These are phyloP conservation scores for Odontocolon sp. DNA, from an alignment of 2,888 invertebrate genomes.

Conservation along the genomic window DNA sequence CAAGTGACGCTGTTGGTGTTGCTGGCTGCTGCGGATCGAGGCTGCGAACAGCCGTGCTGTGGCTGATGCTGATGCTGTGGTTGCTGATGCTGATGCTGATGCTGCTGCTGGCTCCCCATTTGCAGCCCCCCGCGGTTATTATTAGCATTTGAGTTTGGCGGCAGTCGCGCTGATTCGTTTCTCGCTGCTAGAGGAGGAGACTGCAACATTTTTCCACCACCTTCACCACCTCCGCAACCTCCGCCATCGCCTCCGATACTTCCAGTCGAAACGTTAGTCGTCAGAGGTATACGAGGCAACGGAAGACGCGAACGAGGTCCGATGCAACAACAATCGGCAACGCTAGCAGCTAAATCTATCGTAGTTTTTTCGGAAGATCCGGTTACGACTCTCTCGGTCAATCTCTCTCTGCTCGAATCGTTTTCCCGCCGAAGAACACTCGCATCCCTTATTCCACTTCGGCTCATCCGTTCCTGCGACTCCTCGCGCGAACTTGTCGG, in stretches of 20 bases:
- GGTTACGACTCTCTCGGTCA: conserved; percentile 66
- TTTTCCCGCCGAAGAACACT: conserved; percentile 66
- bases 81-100: conserved; percentile 57
- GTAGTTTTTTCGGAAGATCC: conserved; percentile 61
- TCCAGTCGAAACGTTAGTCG: conserved; percentile 54
- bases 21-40: conserved; percentile 72
- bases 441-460: conserved; percentile 66
- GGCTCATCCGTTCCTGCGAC: conserved; percentile 64
- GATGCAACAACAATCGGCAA: conserved; percentile 76
- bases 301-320: conserved; percentile 76
- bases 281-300: conserved; percentile 68
- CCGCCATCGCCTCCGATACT: conserved; percentile 49
- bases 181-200: conserved; percentile 59
- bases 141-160: conserved; percentile 76
- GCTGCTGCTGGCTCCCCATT: conserved; percentile 66
- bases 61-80: conserved; percentile 51
- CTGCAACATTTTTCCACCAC: conserved; percentile 61
- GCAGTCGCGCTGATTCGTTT: conserved; percentile 67
- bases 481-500: conserved; percentile 68
- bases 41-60: conserved; percentile 65
- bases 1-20: conserved; percentile 48
- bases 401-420: conserved; percentile 71
- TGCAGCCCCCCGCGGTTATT: conserved; percentile 77
- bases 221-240: conserved; percentile 42
- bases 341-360: conserved; percentile 68